Percentiles rank a stretch among this genome's conserved stretches.
Evolutionary conservation across 2,797 vertebrate species (phyloP).

Genomic region (Enteromius argenteus): DNA sequence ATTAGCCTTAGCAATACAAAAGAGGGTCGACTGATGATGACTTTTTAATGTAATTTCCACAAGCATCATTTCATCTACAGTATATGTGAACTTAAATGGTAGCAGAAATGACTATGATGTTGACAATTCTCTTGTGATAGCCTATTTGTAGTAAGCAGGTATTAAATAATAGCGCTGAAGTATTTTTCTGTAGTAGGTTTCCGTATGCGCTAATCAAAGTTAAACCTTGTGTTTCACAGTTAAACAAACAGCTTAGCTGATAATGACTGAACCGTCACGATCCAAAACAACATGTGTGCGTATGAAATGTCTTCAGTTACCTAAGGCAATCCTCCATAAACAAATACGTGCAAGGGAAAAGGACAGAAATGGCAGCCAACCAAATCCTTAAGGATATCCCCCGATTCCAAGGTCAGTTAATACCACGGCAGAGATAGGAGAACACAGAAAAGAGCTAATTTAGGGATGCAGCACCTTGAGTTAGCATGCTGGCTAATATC

Average conservation of each 20-base stretch:
- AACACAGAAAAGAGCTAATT: background rate
- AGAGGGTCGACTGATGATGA: background rate
- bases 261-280: background rate
- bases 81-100: background rate
- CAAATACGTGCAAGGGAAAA: slow-evolving; percentile 4
- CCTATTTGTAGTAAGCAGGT: background rate
- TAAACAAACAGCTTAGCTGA: slow-evolving; percentile 27
- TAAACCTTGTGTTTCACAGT: background rate
- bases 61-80: background rate
- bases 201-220: background rate
- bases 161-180: too few relatives aligned
- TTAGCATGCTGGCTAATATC: slow-evolving; percentile 1
- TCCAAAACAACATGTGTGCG: background rate
- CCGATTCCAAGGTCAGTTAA: slow-evolving; percentile 30
- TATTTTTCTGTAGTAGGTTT: too few relatives aligned
- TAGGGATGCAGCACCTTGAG: background rate
- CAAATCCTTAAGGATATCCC: slow-evolving; percentile 22
- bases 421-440: background rate
- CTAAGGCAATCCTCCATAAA: background rate
- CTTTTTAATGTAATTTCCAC: background rate
- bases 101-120: background rate
- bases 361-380: background rate
- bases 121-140: background rate
- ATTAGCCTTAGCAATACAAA: background rate
- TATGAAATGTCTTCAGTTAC: slow-evolving; percentile 20